Percentiles rank a stretch among this genome's conserved stretches.
Evolutionary conservation across 2,113 vertebrate genomes (phyloP).

Genomic region (Edolisoma coerulescens): DNA sequence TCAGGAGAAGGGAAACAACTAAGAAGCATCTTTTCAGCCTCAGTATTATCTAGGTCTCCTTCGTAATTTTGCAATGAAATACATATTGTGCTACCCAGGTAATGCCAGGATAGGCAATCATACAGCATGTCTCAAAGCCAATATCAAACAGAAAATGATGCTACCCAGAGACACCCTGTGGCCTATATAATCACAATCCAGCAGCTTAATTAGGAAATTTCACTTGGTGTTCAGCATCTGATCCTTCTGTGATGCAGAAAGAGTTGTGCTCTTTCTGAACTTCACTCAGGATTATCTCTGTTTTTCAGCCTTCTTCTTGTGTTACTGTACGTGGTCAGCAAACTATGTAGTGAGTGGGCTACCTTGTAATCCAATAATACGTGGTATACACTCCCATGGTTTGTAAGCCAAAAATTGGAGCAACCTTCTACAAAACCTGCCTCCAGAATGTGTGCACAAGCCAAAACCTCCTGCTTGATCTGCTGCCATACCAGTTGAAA

Average conservation of each 20-base stretch:
- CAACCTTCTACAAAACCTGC: slow-evolving; percentile 46
- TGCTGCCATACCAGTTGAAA: slow-evolving; percentile 60
- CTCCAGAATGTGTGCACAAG: slow-evolving; percentile 4
- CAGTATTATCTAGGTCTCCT: not conserved
- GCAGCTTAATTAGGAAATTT: not conserved
- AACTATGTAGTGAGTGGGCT: slow-evolving; percentile 57
- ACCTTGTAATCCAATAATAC: slow-evolving; percentile 37
- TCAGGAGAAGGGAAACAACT: not conserved
- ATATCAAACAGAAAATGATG: not conserved
- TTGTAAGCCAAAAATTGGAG: slow-evolving; percentile 26
- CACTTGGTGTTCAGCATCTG: not conserved
- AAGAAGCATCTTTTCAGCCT: not conserved
- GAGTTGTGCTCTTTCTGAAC: not conserved
- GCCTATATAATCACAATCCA: not conserved
- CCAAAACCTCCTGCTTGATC: slow-evolving; percentile 59
- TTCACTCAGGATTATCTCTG: not conserved
- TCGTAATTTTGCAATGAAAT: not conserved
- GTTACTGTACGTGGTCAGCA: slow-evolving; percentile 17
- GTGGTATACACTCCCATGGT: slow-evolving; percentile 22
- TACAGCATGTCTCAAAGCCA: not conserved
- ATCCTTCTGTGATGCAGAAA: not conserved
- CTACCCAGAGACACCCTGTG: not conserved
- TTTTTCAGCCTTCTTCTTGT: slow-evolving; percentile 22
- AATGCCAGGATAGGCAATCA: not conserved
- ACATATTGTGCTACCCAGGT: not conserved